phyloP scores from a whole-genome alignment of 37 sponge, comb jelly and placozoan genomes.

The Diacarnus erythraeanus region DNA sequence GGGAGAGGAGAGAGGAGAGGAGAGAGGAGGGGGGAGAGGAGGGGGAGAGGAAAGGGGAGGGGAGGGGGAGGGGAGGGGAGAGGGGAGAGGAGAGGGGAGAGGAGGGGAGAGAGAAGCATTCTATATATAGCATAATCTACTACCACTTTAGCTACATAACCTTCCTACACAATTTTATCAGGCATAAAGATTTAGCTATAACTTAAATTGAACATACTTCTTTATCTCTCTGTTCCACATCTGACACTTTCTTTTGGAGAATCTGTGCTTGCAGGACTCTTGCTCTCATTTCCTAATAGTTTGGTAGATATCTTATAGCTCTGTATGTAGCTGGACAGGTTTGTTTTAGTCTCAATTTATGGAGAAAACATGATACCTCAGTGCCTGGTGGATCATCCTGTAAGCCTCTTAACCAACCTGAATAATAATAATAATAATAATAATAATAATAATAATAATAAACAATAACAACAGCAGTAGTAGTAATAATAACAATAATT shows the following conservation, averaged over 20 bases:
- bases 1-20: not conserved
- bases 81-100: not conserved
- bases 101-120: not conserved
- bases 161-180: not conserved
- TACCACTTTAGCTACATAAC: not conserved
- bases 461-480: too few species aligned
- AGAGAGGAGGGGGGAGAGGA: not conserved
- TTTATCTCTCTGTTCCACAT: conserved; percentile 19
- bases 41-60: not conserved
- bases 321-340: not conserved
- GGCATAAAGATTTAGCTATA: not conserved
- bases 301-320: not conserved
- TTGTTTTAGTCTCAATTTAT: too few species aligned
- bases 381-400: conserved; percentile 41
- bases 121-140: not conserved
- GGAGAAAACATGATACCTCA: conserved; percentile 38
- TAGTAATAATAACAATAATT: too few species aligned
- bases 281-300: conserved; percentile 4
- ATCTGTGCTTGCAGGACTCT: conserved; percentile 9
- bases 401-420: conserved; percentile 61
- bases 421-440: not conserved
- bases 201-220: not conserved
- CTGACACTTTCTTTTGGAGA: conserved; percentile 8
- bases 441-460: not conserved
- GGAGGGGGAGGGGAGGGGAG: not conserved